Base-by-base conservation (phyloP, 2,888 invertebrate genomes). In the Aphidius colemani region DNA sequence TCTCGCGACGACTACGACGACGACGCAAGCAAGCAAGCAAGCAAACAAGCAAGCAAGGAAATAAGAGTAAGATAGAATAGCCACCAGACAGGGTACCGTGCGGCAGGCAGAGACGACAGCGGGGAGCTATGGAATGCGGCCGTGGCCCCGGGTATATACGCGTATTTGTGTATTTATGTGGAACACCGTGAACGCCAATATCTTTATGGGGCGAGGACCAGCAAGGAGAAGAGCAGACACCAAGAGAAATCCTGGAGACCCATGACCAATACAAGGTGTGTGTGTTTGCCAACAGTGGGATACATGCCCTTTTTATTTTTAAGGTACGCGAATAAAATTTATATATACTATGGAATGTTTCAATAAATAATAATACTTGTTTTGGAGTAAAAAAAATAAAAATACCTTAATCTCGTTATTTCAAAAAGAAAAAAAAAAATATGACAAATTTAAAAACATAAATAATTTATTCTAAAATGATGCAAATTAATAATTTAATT, bases 101-200 rank as follows among this genome's bases (percentile, higher is more conserved):
- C 71, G 71, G 61, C 59, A 49, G 58, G 30, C 57, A 53, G 67
- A 55, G 58, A 65, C 56, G 61, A 51, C 70, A 71, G 70, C 71
- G 74, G 72, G 74, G 74, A 76, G 75, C 75, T 74, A 72, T 77
- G 81, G 81, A 80, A 80, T 80, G 80, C 79, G 78, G 80, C 78
- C 79, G 76, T 76, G 76, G 77, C 74, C 76, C 76, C 74, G 74
- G 48, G 73, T 75, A 73, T 73, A 75, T 74, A 75, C 74, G 74
- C 74, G 78, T 79, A 78, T 78, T 77, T 79, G 78, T 78, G 79
- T 80, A 78, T 81, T 80, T 79, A 79, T 79, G 77, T 78, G 80
- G 77, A 78, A 81, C 78, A 77, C 75, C 73, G 72, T 67, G 75
- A 72, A 71, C 69, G 30, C 70, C 66, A 57, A 57, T 56, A 56